Evolutionary conservation across 1,140 invertebrate species (phyloP).

Genomic region (Meteorus sp.): DNA sequence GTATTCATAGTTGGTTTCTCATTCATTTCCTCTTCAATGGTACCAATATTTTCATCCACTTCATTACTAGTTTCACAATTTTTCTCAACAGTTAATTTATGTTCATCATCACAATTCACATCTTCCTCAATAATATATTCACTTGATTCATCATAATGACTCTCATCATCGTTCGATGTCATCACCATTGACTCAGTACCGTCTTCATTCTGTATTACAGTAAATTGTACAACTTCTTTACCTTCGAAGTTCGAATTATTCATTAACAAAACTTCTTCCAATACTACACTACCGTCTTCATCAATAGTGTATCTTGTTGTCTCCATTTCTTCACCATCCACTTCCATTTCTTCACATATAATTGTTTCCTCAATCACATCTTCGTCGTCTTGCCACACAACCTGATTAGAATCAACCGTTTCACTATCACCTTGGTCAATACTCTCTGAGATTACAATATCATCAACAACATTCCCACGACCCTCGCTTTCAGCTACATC

Average conservation of each 20-base stretch:
- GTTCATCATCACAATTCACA: slow-evolving; percentile 31
- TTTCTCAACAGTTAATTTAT: background rate
- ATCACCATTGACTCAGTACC: slow-evolving; percentile 40
- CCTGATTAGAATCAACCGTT: background rate
- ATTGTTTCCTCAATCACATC: slow-evolving; percentile 54
- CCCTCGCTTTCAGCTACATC: background rate
- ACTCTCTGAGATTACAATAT: background rate
- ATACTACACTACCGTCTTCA: slow-evolving; percentile 31
- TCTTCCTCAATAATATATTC: slow-evolving; percentile 33
- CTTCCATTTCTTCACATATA: slow-evolving; percentile 55
- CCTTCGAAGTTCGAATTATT: slow-evolving; percentile 35
- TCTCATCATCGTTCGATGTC: slow-evolving; percentile 23
- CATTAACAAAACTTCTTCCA: slow-evolving; percentile 44
- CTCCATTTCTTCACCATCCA: slow-evolving; percentile 36
- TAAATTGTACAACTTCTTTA: slow-evolving; percentile 44
- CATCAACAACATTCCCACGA: background rate
- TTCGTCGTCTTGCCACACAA: slow-evolving; percentile 36
- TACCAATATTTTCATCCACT: background rate
- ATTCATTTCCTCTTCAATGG: background rate
- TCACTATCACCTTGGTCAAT: background rate
- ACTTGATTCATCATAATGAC: slow-evolving; percentile 28
- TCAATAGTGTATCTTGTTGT: slow-evolving; percentile 26
- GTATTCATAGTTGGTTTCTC: background rate
- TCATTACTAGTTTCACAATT: slow-evolving; percentile 2
- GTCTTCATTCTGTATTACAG: slow-evolving; percentile 46